These are phyloP conservation scores for Notolabrus celidotus DNA, from an alignment of 2,797 vertebrate species.

Conservation along the genomic window DNA sequence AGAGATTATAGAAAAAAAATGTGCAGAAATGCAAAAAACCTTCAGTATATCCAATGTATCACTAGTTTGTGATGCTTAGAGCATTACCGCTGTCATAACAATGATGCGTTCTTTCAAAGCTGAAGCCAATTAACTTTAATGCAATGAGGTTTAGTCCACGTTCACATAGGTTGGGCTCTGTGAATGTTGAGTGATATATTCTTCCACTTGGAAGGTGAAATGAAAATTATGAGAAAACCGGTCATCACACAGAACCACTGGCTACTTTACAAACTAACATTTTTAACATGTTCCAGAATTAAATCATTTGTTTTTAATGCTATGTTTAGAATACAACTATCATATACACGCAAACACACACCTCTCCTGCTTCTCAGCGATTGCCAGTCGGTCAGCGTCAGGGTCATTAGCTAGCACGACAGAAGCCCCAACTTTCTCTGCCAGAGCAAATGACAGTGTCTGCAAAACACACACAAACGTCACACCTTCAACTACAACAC, in stretches of 20 bases:
- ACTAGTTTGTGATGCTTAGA: background rate
- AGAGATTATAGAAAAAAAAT: slow-evolving; percentile 2
- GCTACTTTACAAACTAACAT: too few relatives aligned
- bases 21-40: background rate
- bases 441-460: slow-evolving; percentile 94
- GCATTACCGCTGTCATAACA: background rate
- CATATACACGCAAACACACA: slow-evolving; percentile 23
- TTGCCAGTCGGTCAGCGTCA: slow-evolving; percentile 95
- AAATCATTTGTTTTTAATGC: too few relatives aligned
- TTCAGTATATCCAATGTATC: background rate
- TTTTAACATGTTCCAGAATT: too few relatives aligned
- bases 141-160: too few relatives aligned
- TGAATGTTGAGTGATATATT: too few relatives aligned
- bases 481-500: slow-evolving; percentile 4
- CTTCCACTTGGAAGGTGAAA: too few relatives aligned
- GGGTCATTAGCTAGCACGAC: slow-evolving; percentile 97
- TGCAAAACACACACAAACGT: slow-evolving; percentile 73
- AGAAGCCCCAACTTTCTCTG: slow-evolving; percentile 89
- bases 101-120: background rate
- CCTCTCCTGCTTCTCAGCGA: slow-evolving; percentile 95
- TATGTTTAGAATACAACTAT: background rate
- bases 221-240: too few relatives aligned
- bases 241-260: too few relatives aligned
- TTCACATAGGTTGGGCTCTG: too few relatives aligned
- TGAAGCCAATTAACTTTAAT: too few relatives aligned